phyloP scores from a whole-genome alignment of 30 jellyfish, hydroid and myxozoan species.

The Chrysaora quinquecirrha region DNA sequence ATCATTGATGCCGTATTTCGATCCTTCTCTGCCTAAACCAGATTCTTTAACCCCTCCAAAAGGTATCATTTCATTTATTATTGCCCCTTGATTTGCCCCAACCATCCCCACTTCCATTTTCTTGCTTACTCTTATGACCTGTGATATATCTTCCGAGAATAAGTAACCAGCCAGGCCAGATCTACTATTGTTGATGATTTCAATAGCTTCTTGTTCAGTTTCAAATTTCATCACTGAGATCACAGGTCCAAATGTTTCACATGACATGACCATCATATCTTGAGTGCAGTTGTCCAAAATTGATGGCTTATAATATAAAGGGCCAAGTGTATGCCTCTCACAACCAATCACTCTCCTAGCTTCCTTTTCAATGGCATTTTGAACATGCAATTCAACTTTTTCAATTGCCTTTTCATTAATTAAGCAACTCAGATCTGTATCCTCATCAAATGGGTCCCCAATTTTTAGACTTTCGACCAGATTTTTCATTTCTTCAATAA shows the following conservation, averaged over 20 bases:
- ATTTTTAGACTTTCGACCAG: slow-evolving; percentile 10
- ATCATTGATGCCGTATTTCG: slow-evolving; percentile 69
- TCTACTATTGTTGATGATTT: slow-evolving; percentile 38
- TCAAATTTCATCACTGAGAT: slow-evolving; percentile 57
- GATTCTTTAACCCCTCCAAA: slow-evolving; percentile 92
- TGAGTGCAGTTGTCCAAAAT: slow-evolving; percentile 59
- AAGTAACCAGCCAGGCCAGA: slow-evolving; percentile 83
- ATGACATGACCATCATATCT: slow-evolving; percentile 46
- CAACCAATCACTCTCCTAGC: slow-evolving; percentile 23
- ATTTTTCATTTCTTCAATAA: slow-evolving; percentile 26
- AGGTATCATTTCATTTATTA: slow-evolving; percentile 56
- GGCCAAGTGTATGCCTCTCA: slow-evolving; percentile 61
- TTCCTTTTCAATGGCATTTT: slow-evolving; percentile 68
- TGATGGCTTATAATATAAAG: slow-evolving; percentile 68
- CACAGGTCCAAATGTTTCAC: slow-evolving; percentile 88
- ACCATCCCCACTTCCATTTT: slow-evolving; percentile 72
- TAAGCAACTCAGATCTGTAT: slow-evolving; percentile 22
- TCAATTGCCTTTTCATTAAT: slow-evolving; percentile 54
- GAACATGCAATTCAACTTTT: slow-evolving; percentile 46
- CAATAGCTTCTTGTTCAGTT: slow-evolving; percentile 70
- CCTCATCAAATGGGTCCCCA: slow-evolving; percentile 74
- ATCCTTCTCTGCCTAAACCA: slow-evolving; percentile 88
- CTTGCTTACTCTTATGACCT: slow-evolving; percentile 60
- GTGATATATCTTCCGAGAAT: slow-evolving; percentile 53
- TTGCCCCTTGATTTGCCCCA: slow-evolving; percentile 72